Base-by-base conservation (phyloP, 2,113 vertebrate species). In the Athene cunicularia region DNA sequence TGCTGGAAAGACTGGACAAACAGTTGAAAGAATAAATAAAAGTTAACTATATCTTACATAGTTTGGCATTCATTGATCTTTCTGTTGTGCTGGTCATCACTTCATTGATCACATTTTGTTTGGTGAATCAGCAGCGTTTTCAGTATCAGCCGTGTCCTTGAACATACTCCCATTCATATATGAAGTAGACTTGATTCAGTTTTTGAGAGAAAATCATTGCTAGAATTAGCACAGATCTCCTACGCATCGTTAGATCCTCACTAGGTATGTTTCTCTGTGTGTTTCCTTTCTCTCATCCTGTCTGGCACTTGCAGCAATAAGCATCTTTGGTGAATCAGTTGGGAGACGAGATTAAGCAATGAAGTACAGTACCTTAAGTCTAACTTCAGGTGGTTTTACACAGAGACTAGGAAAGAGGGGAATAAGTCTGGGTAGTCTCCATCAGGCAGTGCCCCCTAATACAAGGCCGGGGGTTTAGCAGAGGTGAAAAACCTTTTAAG, bases 1-100 rank as follows among this genome's bases (percentile, higher is more conserved):
- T 91, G 21, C 74, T 95, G 80, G 74, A 79, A 92, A 84, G 80
- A 86, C 63, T 79, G 60, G 76, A 74, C 33, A 81, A 95, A 59
- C 43, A 94, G 41, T 86, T 96, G 83, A 66, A 89, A 85, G 49
- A 95, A 72, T 53, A 82, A 97, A 91, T 84, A 55, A 71, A 84
- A 89, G 18, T 43, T 72, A 56, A 71, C 43, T 63, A 1, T 45
- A 28, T 45, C 33, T 3, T 68, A 30, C 3, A 0, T 88, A 3
- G 5, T 68, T 81, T 79, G 66, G 41, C n/a, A 26, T 89, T 86
- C 35, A 8, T 8, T 92, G 53, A 45, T 87, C 33, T 85, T 68
- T 81, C 49, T 41, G 14, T 80, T 75, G 20, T 75, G 35, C 53
- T 89, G 49, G 33, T 49, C 47, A 22, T 71, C 39, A n/a, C 63